A percentile compares a stretch with the other conserved stretches of the same genome.
These are phyloP conservation scores for Cervus canadensis DNA, from an alignment of 2,113 vertebrate species.

Conservation along the genomic window DNA sequence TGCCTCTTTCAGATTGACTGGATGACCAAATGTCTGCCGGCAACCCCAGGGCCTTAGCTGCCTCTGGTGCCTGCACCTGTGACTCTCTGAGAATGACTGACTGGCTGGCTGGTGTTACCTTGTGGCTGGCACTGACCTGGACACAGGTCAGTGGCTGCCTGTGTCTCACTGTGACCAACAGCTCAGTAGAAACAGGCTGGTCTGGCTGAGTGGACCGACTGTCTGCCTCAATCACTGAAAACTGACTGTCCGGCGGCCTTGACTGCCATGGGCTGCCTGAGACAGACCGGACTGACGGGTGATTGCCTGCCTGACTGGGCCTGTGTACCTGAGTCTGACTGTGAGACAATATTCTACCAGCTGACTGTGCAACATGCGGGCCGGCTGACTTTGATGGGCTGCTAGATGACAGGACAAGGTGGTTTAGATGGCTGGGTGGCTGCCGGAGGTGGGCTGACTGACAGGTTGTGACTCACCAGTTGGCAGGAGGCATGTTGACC, in stretches of 20 bases:
- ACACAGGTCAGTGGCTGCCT: neutral
- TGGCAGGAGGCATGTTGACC: neutral
- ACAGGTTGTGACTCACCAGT: no score
- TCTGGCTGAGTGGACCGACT: no score
- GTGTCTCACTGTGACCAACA: neutral
- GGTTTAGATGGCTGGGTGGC: neutral
- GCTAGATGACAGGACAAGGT: neutral
- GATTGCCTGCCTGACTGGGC: neutral
- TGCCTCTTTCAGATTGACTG: neutral
- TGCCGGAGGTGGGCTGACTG: neutral
- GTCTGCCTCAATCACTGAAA: neutral
- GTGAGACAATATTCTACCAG: neutral
- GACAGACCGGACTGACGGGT: neutral
- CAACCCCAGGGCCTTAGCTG: neutral
- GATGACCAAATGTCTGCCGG: neutral
- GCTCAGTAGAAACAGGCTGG: neutral
- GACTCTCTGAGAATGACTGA: neutral
- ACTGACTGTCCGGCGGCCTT: neutral
- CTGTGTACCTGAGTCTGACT: neutral
- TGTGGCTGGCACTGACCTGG: neutral
- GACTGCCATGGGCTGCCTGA: neutral
- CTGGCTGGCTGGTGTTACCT: neutral
- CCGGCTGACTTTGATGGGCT: neutral
- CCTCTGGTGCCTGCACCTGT: neutral
- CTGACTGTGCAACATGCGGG: neutral